Evolutionary conservation across 2,888 invertebrate species (phyloP).

Genomic region (Choreutis nemorana): DNA sequence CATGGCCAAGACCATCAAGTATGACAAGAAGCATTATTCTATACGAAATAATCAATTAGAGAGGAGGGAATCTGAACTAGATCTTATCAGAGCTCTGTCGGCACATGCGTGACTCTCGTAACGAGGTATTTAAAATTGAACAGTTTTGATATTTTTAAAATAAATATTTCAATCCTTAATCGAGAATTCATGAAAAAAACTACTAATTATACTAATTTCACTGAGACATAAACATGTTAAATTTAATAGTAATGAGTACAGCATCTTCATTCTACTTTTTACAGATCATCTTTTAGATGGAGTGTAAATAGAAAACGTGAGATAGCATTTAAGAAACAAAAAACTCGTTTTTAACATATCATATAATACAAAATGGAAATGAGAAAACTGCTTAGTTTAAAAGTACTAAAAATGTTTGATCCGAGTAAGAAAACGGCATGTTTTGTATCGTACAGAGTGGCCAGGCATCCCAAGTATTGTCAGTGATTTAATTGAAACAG

Average conservation of each 20-base stretch:
- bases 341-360: too few species aligned
- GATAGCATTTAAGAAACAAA: too few species aligned
- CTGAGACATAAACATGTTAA: too few species aligned
- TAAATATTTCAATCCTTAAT: too few species aligned
- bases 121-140: slow-evolving; percentile 30
- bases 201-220: too few species aligned
- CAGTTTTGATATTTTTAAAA: slow-evolving; percentile 25
- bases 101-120: slow-evolving; percentile 49
- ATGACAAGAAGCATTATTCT: slow-evolving; percentile 57
- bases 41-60: slow-evolving; percentile 62
- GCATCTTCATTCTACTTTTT: too few species aligned
- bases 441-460: slow-evolving; percentile 51
- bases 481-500: slow-evolving; percentile 66
- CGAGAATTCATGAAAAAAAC: too few species aligned
- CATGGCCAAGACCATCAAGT: slow-evolving; percentile 37
- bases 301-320: too few species aligned
- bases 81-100: slow-evolving; percentile 54
- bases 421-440: slow-evolving; percentile 26
- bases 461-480: slow-evolving; percentile 58
- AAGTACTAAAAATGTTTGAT: slow-evolving; percentile 27
- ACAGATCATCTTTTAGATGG: too few species aligned
- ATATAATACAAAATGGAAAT: too few species aligned
- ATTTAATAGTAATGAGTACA: too few species aligned
- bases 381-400: too few species aligned
- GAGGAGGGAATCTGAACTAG: slow-evolving; percentile 58